These are phyloP conservation scores for Hirtodrosophila alboralis DNA, from an alignment of 2,888 invertebrate species.

Conservation along the genomic window DNA sequence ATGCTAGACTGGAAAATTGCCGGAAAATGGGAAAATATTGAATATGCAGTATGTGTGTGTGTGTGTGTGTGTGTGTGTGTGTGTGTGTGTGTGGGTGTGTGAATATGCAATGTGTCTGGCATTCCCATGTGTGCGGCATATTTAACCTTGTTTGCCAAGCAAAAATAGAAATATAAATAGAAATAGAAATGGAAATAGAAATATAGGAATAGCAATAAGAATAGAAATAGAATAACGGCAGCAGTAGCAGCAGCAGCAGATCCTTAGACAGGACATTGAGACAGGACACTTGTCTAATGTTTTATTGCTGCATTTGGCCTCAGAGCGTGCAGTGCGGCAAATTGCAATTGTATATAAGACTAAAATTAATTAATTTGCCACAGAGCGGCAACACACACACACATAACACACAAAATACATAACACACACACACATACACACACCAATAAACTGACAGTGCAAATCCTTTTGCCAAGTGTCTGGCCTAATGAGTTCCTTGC, in stretches of 20 bases:
- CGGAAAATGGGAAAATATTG: conserved; percentile 79
- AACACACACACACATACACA: conserved; percentile 40
- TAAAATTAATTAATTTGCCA: conserved; percentile 78
- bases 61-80: conserved; percentile 30
- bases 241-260: conserved; percentile 10
- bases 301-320: conserved; percentile 67
- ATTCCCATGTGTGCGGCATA: conserved; percentile 69
- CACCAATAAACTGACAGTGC: conserved; percentile 16
- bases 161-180: conserved; percentile 11
- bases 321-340: conserved; percentile 38
- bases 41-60: conserved; percentile 37
- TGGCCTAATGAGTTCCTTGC: conserved; percentile 70
- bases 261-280: conserved; percentile 13
- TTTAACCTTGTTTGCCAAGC: conserved; percentile 71
- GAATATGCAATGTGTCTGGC: conserved; percentile 39
- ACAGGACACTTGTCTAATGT: conserved; percentile 74
- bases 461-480: conserved; percentile 73
- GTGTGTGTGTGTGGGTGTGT: not conserved
- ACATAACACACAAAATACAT: conserved; percentile 21
- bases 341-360: conserved; percentile 77
- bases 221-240: conserved; percentile 25
- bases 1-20: conserved; percentile 59
- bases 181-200: conserved; percentile 16
- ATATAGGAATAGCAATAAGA: conserved; percentile 30
- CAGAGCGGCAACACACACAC: conserved; percentile 34